These are phyloP conservation scores for Hipposideros larvatus DNA, from an alignment of 2,797 vertebrate genomes.

Conservation along the genomic window DNA sequence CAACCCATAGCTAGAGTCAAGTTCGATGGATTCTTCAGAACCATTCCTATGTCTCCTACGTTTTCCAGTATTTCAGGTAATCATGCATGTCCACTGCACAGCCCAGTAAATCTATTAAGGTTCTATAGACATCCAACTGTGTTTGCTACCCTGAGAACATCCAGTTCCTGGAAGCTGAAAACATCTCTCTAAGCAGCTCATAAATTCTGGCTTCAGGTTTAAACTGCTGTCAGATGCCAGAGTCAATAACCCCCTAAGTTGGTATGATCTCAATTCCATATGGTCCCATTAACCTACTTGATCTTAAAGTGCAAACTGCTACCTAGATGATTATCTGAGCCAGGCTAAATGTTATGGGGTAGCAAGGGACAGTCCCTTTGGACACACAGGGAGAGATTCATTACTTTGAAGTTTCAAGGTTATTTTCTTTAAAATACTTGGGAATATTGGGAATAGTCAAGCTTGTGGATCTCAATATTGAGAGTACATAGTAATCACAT, in stretches of 20 bases:
- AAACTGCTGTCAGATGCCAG: constrained; percentile 72
- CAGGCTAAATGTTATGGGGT: neutral
- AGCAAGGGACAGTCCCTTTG: neutral
- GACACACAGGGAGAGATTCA: neutral
- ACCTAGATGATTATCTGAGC: neutral
- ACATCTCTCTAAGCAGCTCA: constrained; percentile 72
- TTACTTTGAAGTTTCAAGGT: neutral
- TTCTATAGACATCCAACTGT: constrained; percentile 61
- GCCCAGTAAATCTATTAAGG: constrained; percentile 54
- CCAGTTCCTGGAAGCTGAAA: constrained; percentile 75
- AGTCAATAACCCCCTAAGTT: constrained; percentile 66
- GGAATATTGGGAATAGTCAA: neutral
- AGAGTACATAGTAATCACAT: neutral
- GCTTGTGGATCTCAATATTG: neutral
- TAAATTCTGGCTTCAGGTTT: constrained; percentile 73
- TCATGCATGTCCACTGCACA: constrained; percentile 22
- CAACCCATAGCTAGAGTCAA: neutral
- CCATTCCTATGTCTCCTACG: constrained; percentile 30
- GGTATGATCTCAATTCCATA: constrained; percentile 69
- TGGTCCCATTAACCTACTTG: constrained; percentile 1
- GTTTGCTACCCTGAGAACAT: constrained; percentile 73
- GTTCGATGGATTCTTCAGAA: constrained; percentile 59
- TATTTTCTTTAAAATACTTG: neutral
- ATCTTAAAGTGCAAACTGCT: constrained; percentile 21
- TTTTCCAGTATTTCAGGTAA: constrained; percentile 67